Percentiles rank a stretch among this genome's conserved stretches.
phyloP scores from a whole-genome alignment of 2,888 invertebrate species.

The Drosophila borborema region DNA sequence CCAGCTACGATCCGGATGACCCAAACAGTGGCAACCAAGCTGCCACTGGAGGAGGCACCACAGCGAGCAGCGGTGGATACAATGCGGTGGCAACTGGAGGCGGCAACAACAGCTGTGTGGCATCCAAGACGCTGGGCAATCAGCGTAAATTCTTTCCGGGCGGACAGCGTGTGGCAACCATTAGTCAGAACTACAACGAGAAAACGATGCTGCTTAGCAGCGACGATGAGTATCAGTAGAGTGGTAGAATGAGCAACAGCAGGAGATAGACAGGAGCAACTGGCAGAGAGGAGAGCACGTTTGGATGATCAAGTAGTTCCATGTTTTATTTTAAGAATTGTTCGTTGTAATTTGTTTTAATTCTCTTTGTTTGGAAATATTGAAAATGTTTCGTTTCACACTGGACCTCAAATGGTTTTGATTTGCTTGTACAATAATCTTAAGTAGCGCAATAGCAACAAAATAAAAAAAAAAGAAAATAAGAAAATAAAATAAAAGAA shows the following conservation, averaged over 20 bases:
- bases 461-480: neutral
- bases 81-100: conserved; percentile 72
- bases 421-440: conserved; percentile 77
- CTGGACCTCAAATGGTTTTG: conserved; percentile 35
- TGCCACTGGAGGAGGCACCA: conserved; percentile 28
- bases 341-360: conserved; percentile 45
- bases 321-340: conserved; percentile 53
- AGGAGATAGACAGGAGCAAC: neutral
- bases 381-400: conserved; percentile 42
- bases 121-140: conserved; percentile 85
- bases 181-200: conserved; percentile 95
- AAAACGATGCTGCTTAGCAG: conserved; percentile 98
- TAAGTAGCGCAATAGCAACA: conserved; percentile 69
- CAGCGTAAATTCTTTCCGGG: conserved; percentile 87
- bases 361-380: conserved; percentile 25
- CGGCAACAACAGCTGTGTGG: conserved; percentile 84
- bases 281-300: neutral
- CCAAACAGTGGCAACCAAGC: conserved; percentile 82
- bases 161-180: conserved; percentile 91
- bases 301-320: conserved; percentile 10
- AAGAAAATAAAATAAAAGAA: neutral
- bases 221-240: conserved; percentile 96
- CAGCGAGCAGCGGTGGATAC: conserved; percentile 81
- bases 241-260: neutral
- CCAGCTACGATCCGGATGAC: conserved; percentile 90